Percentiles rank a stretch among this genome's conserved stretches.
Conservation (phyloP, 1,140 invertebrate genomes). For the Batillaria attramentaria region DNA sequence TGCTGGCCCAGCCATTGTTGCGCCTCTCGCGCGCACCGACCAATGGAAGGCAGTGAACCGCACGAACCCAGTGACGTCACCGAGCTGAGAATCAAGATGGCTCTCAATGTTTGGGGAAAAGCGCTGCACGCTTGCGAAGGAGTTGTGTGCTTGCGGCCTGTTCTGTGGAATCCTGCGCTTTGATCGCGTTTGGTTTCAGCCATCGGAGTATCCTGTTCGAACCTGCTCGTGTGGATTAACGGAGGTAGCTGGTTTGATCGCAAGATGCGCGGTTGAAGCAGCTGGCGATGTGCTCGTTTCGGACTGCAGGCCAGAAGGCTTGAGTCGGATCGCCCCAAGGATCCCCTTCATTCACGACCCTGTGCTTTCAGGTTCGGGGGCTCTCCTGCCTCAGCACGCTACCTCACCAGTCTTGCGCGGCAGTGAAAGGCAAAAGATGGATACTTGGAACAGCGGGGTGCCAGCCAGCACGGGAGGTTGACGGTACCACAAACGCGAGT, state of each 20-base stretch:
- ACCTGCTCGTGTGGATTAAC: neutral
- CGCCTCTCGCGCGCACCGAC: constrained; percentile 19
- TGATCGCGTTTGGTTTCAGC: too few species aligned
- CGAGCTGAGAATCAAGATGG: constrained; percentile 30
- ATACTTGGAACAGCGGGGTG: neutral
- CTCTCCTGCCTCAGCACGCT: neutral
- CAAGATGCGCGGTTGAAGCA: neutral
- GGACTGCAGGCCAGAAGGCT: neutral
- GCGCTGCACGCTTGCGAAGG: constrained; percentile 10
- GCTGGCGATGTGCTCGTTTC: neutral
- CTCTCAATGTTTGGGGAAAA: constrained; percentile 35
- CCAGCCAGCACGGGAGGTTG: neutral
- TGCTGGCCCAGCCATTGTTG: constrained; percentile 20
- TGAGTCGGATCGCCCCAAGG: constrained; percentile 15
- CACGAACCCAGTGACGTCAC: constrained; percentile 34
- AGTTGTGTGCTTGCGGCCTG: neutral
- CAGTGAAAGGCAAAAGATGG: too few species aligned
- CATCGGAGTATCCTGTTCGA: too few species aligned
- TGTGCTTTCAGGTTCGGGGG: neutral
- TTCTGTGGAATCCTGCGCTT: too few species aligned
- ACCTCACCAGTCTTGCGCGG: neutral
- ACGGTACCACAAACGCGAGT: too few species aligned
- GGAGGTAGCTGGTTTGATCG: too few species aligned
- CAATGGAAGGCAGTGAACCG: constrained; percentile 30
- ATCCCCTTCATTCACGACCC: constrained; percentile 24